Evolutionary conservation across 1,140 invertebrate species (phyloP), one percentile per base, ranked within the genome.

Genomic region (Daktulosphaira vitifoliae): DNA sequence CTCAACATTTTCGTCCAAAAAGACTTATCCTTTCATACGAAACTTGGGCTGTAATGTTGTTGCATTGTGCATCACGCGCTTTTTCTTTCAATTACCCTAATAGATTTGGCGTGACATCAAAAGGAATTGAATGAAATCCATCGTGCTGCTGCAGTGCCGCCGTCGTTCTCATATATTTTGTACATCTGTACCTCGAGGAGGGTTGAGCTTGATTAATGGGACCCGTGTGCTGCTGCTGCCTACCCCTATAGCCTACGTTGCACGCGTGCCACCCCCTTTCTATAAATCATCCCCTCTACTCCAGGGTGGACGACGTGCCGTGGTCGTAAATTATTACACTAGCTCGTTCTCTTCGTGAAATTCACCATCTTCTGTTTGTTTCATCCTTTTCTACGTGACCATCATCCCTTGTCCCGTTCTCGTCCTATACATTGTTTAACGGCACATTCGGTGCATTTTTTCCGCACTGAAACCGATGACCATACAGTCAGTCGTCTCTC

Each of bases 141-240:
- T 62, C 42, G 56, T 33, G 11, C 16, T 18, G 37, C 8, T 9
- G 16, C 48, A n/a, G 23, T n/a, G n/a, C 26, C 51, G 51, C 29
- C n/a, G 26, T 6, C 44, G 44, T 7, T 16, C 37, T 2, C 15
- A 18, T 7, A 38, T 20, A 38, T 16, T n/a, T 7, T 44, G 22
- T 26, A 13, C 7, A 22, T 16, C 53, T 11, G 2, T 37, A 59
- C 37, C n/a, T 25, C 20, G 33, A 59, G 25, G 56, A 33, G 42
- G 42, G 23, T 46, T 26, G 56, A 62, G 16, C 56, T 62, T 62
- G 56, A 62, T 62, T 62, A 62, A 62, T 62, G 56, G 56, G 42
- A 62, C 56, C 54, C n/a, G 54, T 59, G 11, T 16, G n/a, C n/a
- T 20, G 52, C 37, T 33, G 29, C 11, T 29, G 42, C 42, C 56